Base-by-base conservation (phyloP, 1,140 invertebrate genomes). In the Drosophila pseudoananassae region DNA sequence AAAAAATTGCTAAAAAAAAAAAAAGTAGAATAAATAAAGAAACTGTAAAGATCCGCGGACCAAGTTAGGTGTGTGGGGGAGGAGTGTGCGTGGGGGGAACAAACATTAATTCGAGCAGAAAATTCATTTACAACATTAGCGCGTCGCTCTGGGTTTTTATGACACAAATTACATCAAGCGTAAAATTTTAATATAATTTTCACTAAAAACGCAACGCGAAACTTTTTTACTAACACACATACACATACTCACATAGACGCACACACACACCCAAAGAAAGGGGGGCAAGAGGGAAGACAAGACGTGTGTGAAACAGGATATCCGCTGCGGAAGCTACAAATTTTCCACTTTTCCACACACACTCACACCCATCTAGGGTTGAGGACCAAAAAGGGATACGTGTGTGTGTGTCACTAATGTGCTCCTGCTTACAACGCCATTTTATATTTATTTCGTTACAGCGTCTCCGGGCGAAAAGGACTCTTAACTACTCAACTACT, bases 101-200 rank as follows among this genome's bases (percentile, higher is more conserved):
- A 27, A 27, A 90, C 83, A 84, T 87, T 75, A 87, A 76, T 78
- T 91, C 81, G 74, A 83, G 81, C 80, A 78, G 73, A 89, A 91
- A 91, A 91, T 91, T 91, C 74, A 90, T 91, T 89, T 89, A 91
- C 71, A 75, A 72, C 78, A 91, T 91, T 87, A 83, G 69, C 57
- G 25, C 31, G 27, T 29, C 64, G 57, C 14, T 46, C 15, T 49
- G 60, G 54, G 51, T 83, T 78, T 66, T 90, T 83, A 87, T 90
- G 89, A 91, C 88, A 90, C 83, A 91, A 83, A 91, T 90, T 91
- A 89, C 84, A 91, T 91, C 89, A 91, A 87, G 89, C 88, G 78
- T 76, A 90, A 91, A 91, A 91, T 91, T 91, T 91, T 91, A 91
- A 91, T 91, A 85, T 91, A 91, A 91, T 91, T 91, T 91, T 87